phyloP scores from a whole-genome alignment of 2,888 invertebrate species.

The Dasysyrphus tricinctus region DNA sequence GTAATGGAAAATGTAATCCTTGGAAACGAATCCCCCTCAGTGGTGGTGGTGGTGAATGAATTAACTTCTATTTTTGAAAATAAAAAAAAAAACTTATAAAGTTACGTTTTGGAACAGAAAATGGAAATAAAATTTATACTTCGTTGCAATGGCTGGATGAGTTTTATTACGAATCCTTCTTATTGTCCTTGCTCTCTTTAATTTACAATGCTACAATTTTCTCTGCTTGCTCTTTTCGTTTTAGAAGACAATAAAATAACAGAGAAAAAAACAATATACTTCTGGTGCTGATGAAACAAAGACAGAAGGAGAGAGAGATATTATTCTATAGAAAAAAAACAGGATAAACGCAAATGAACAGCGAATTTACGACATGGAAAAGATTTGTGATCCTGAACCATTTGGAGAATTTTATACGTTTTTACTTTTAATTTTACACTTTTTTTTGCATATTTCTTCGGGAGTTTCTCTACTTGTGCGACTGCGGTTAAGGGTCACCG shows the following conservation, averaged over 20 bases:
- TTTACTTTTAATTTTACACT: not conserved
- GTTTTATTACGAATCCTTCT: slow-evolving; percentile 71
- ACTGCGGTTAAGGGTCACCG: slow-evolving; percentile 67
- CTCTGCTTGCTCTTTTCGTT: slow-evolving; percentile 9
- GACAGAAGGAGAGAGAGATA: slow-evolving; percentile 28
- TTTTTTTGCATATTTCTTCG: slow-evolving; percentile 20
- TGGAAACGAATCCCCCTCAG: slow-evolving; percentile 1
- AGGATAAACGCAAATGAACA: slow-evolving; percentile 65
- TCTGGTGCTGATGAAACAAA: slow-evolving; percentile 37
- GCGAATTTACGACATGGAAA: slow-evolving; percentile 69
- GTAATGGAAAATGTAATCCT: slow-evolving; percentile 29
- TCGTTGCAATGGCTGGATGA: slow-evolving; percentile 69
- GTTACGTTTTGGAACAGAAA: slow-evolving; percentile 72
- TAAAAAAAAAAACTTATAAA: slow-evolving; percentile 50
- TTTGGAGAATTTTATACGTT: slow-evolving; percentile 10
- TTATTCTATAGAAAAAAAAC: not conserved
- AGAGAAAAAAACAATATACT: slow-evolving; percentile 4
- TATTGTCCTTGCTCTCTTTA: slow-evolving; percentile 65
- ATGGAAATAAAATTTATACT: slow-evolving; percentile 72
- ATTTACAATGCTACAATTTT: slow-evolving; percentile 37
- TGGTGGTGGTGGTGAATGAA: slow-evolving; percentile 8
- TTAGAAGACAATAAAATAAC: slow-evolving; percentile 5
- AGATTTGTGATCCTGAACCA: slow-evolving; percentile 72
- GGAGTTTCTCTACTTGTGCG: slow-evolving; percentile 25
- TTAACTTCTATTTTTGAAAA: slow-evolving; percentile 36